Conservation (phyloP, 35 echinoderm and acorn worm genomes). For the Diadema setosum region DNA sequence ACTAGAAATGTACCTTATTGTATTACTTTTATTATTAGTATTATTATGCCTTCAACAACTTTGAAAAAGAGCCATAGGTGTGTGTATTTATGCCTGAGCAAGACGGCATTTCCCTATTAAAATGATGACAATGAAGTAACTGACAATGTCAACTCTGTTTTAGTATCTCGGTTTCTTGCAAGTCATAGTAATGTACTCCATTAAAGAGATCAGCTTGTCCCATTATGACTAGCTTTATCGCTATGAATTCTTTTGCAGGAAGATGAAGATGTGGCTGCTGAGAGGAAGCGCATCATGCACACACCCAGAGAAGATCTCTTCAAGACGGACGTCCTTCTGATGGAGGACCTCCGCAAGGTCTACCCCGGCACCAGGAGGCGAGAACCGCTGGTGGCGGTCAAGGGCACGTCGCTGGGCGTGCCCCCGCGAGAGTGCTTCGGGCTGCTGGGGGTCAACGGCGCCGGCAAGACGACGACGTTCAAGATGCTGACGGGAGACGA, state of each 20-base stretch:
- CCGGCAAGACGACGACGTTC: conserved; percentile 92
- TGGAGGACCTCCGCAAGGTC: conserved; percentile 74
- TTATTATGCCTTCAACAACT: too few species aligned
- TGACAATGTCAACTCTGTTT: too few species aligned
- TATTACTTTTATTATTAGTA: too few species aligned
- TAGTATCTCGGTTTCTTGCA: too few species aligned
- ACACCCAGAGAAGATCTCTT: conserved; percentile 10
- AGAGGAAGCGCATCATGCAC: conserved; percentile 52
- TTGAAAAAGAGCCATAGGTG: too few species aligned
- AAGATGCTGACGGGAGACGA: conserved; percentile 99
- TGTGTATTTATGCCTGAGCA: too few species aligned
- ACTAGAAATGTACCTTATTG: too few species aligned
- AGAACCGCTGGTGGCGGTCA: conserved; percentile 66
- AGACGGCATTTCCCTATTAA: too few species aligned
- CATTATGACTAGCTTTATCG: too few species aligned
- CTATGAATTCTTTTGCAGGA: neutral
- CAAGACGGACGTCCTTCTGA: conserved; percentile 49
- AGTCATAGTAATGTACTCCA: too few species aligned
- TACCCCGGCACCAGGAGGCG: conserved; percentile 48
- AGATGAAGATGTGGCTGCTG: conserved; percentile 83
- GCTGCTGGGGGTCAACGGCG: conserved; percentile 88
- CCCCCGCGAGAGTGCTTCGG: conserved; percentile 93
- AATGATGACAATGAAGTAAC: too few species aligned
- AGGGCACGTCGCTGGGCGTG: conserved; percentile 75
- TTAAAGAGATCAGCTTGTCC: too few species aligned